Base-by-base conservation (phyloP, 2,113 vertebrate genomes). In the Tragulus kanchil region DNA sequence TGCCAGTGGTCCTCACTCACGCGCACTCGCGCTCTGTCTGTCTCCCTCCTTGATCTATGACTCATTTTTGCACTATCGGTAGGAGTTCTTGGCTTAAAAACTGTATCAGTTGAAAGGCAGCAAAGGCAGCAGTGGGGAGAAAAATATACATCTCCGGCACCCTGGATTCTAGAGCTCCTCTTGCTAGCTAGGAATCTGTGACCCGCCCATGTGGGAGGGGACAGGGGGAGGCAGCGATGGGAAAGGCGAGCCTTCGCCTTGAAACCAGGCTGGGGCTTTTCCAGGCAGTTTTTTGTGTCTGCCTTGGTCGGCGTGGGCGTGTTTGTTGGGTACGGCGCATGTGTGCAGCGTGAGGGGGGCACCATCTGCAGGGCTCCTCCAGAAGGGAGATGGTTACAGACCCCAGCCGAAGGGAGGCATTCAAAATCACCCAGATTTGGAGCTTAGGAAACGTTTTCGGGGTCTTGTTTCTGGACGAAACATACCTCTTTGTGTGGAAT, bases 1-100 rank as follows among this genome's bases (percentile, higher is more conserved):
- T 98, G 98, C 98, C 98, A 98, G 97, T 98, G 98, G 98, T 98
- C 98, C 98, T 98, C 97, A 97, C 97, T 98, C 97, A 89, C 97
- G 59, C 45, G 94, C 98, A 97, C 97, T 97, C 96, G 91, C 97
- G 96, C 96, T 98, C 96, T 96, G 98, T 98, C 98, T 5, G 62
- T 98, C 3, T 93, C 96, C 81, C 94, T 97, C 98, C 98, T 97
- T 98, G 98, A 98, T 98, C 98, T 98, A 94, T 98, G 98, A 98
- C 98, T 99, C 98, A 98, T 98, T 98, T 98, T 97, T 98, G 96
- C 95, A 96, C 97, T 97, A 98, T 97, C 97, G 85, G 98, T 98
- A 0, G 5, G 97, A 98, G 98, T 98, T 98, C 98, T 98, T 97
- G 67, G 96, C 98, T 98, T 97, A 97, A 98, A 98, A 98, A 98